Evolutionary conservation across 2,113 vertebrate genomes (phyloP).

Genomic region (Heptranchias perlo): DNA sequence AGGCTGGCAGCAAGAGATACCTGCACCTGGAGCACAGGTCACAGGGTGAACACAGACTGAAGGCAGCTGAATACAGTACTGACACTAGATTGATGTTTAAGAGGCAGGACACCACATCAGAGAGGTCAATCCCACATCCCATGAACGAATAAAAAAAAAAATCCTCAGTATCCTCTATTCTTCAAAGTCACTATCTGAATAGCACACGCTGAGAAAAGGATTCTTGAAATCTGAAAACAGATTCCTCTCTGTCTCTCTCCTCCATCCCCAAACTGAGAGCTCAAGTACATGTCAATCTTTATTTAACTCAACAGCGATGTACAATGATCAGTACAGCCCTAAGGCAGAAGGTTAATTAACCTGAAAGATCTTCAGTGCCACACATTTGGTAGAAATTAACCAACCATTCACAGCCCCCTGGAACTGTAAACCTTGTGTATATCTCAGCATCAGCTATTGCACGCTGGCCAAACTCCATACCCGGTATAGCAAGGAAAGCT

Average conservation of each 20-base stretch:
- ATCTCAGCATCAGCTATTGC: neutral
- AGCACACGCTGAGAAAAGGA: neutral
- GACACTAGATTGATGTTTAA: neutral
- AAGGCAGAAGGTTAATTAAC: neutral
- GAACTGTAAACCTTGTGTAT: neutral
- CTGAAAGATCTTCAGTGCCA: neutral
- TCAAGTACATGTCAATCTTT: neutral
- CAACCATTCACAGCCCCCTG: neutral
- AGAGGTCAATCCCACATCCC: neutral
- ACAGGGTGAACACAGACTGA: neutral
- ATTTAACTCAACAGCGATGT: neutral
- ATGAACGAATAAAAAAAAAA: too few species aligned
- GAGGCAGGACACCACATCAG: neutral
- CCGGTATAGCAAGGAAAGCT: neutral
- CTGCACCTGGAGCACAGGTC: neutral
- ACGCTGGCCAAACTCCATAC: too few species aligned
- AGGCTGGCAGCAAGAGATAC: neutral
- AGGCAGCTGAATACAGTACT: neutral
- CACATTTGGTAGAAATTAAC: neutral
- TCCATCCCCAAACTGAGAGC: neutral
- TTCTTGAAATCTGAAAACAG: neutral
- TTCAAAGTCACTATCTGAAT: neutral
- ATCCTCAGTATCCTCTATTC: neutral
- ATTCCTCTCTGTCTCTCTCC: neutral
- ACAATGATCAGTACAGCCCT: neutral